Conservation (phyloP, 2,888 invertebrate genomes). For the Idaea straminata region DNA sequence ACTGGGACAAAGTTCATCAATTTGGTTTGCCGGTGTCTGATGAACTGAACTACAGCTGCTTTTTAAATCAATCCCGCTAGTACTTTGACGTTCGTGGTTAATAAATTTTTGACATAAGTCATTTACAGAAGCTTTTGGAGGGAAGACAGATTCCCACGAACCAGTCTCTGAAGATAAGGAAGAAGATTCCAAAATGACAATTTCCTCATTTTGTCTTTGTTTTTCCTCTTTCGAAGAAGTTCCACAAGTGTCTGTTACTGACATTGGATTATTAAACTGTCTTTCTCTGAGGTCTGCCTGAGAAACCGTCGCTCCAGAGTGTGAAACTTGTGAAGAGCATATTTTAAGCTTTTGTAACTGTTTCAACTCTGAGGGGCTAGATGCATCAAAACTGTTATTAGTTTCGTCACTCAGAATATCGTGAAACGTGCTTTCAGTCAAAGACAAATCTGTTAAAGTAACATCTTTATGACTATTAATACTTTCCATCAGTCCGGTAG, state of each 20-base stretch:
- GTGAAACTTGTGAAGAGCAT: conserved; percentile 26
- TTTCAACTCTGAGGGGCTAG: conserved; percentile 42
- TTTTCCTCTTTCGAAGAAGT: conserved; percentile 79
- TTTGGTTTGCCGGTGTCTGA: conserved; percentile 2
- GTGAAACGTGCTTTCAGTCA: conserved; percentile 68
- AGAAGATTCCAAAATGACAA: conserved; percentile 81
- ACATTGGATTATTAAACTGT: conserved; percentile 23
- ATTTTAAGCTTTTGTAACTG: conserved; percentile 32
- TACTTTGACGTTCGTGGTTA: conserved; percentile 54
- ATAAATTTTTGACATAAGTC: conserved; percentile 69
- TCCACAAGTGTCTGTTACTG: conserved; percentile 38
- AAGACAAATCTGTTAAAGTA: conserved; percentile 59
- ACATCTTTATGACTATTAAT: conserved; percentile 62
- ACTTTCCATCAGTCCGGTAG: conserved; percentile 62
- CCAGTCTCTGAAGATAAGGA: conserved; percentile 83
- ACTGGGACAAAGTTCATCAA: conserved; percentile 57
- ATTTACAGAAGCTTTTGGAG: conserved; percentile 61
- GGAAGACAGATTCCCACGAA: conserved; percentile 83
- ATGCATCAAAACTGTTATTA: conserved; percentile 40
- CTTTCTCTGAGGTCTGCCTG: conserved; percentile 37
- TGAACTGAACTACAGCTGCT: conserved; percentile 5
- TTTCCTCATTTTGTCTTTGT: conserved; percentile 82
- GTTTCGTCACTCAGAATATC: conserved; percentile 60
- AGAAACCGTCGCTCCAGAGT: conserved; percentile 32
- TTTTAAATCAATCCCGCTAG: conserved; percentile 38